These are phyloP conservation scores for Grallaria varia DNA, from an alignment of 2,113 vertebrate genomes.

Conservation along the genomic window DNA sequence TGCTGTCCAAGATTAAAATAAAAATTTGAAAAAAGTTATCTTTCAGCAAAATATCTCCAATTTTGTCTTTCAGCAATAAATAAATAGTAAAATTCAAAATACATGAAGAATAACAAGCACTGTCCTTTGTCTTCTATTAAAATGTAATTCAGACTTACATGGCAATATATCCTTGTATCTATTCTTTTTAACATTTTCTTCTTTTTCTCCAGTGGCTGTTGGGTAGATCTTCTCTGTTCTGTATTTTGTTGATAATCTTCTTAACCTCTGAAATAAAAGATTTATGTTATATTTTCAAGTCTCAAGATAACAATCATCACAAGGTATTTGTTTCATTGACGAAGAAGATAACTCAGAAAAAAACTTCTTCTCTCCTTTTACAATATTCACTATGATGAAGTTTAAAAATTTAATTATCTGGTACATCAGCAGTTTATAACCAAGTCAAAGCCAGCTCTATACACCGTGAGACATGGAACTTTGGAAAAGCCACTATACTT, in stretches of 20 bases:
- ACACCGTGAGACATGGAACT: background rate
- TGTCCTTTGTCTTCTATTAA: conserved; percentile 1
- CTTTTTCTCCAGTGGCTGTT: conserved; percentile 91
- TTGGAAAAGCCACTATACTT: background rate
- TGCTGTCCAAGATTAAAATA: background rate
- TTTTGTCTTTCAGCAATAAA: background rate
- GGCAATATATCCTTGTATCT: conserved; percentile 98
- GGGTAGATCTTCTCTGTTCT: conserved; percentile 97
- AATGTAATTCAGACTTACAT: conserved; percentile 81
- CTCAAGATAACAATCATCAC: background rate
- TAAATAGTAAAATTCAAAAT: background rate
- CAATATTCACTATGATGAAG: background rate
- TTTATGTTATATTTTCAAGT: conserved; percentile 10
- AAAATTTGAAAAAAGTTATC: background rate
- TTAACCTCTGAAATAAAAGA: conserved; percentile 84
- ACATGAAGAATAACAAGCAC: background rate
- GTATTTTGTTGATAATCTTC: conserved; percentile 96
- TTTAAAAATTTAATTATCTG: background rate
- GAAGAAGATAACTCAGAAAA: background rate
- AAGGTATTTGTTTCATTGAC: background rate
- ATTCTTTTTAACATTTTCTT: conserved; percentile 99
- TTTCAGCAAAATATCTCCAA: background rate
- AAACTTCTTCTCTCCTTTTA: background rate
- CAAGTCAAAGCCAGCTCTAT: background rate
- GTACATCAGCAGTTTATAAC: background rate